Base-by-base conservation (phyloP, 2,888 invertebrate genomes). In the Megalurothrips usitatus region DNA sequence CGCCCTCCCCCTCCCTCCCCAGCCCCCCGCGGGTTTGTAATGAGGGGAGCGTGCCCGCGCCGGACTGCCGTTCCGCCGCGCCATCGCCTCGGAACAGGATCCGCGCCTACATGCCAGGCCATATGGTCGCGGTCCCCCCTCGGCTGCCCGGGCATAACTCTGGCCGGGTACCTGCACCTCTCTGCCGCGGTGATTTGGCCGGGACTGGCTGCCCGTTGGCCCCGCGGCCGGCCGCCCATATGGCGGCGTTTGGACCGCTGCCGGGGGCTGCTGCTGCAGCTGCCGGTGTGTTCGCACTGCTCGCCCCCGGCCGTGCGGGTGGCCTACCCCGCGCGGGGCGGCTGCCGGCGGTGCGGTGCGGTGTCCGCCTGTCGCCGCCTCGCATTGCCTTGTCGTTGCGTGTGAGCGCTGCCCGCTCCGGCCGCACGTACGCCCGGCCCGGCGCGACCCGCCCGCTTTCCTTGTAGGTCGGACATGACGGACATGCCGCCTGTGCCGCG, bases 391-490 rank as follows among this genome's bases (percentile, higher is more conserved):
- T 43, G 34, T 43, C 34, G 34, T 43, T 43, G 34, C 34, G 34
- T 43, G 34, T 43, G 34, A 43, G 34, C 34, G 34, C 34, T 43
- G 34, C 52, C 52, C 11, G 52, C 52, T 17, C 17, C 52, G 52
- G n/a, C n/a, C n/a, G n/a, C 34, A 43, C 34, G 34, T 43, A 43
- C 34, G 34, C 34, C 34, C 19, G 17, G 58, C 19, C 14, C 52
- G 17, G 58, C 58, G 14, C 19, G 4, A 17, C 19, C 58, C 58
- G 19, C 19, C 52, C 52, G 52, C 58, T 19, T 58, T 58, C 58
- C 58, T 58, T 58, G 58, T 58, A 58, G 68, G 23, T 75, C 68
- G 12, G 26, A 58, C 58, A 58, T 58, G 58, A 58, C 58, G 58
- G 58, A 58, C 58, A 58, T 58, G 58, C 58, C 68, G n/a, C 23